A percentile compares a stretch with the other conserved stretches of the same genome.
Evolutionary conservation across 2,113 vertebrate species (phyloP).

Genomic region (Hippocampus guttulatus): DNA sequence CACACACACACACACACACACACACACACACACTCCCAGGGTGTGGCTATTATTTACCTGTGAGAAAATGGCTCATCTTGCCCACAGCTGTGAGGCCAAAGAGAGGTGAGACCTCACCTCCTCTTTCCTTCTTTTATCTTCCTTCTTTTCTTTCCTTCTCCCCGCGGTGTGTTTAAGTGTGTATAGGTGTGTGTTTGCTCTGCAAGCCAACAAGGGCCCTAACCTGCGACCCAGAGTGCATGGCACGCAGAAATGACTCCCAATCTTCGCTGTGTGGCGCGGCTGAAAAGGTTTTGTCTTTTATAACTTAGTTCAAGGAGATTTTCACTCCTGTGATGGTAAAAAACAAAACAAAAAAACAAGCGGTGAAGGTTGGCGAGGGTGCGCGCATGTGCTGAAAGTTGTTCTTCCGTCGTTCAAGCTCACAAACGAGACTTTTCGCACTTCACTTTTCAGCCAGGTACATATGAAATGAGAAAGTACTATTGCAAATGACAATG

Average conservation of each 20-base stretch:
- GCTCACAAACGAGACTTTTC: too few species aligned
- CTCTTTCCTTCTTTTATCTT: constrained; percentile 42
- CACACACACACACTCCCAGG: constrained; percentile 22
- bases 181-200: constrained; percentile 27
- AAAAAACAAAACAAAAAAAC: too few species aligned
- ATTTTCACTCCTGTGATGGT: constrained; percentile 26
- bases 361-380: too few species aligned
- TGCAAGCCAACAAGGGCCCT: constrained; percentile 52
- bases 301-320: constrained; percentile 68
- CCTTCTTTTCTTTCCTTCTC: constrained; percentile 40
- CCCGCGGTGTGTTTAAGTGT: constrained; percentile 37
- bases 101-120: constrained; percentile 68
- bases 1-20: too few species aligned
- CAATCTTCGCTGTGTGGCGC: constrained; percentile 69
- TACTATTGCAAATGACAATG: too few species aligned
- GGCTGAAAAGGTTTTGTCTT: constrained; percentile 60
- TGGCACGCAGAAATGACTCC: constrained; percentile 52
- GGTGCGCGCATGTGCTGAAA: too few species aligned
- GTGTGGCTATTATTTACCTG: constrained; percentile 65
- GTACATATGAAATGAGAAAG: background rate
- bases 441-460: background rate
- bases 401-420: too few species aligned
- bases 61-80: constrained; percentile 62
- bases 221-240: constrained; percentile 58
- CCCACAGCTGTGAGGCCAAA: constrained; percentile 74